phyloP scores from a whole-genome alignment of 2,888 invertebrate genomes.

The Lamellibrachia columna region DNA sequence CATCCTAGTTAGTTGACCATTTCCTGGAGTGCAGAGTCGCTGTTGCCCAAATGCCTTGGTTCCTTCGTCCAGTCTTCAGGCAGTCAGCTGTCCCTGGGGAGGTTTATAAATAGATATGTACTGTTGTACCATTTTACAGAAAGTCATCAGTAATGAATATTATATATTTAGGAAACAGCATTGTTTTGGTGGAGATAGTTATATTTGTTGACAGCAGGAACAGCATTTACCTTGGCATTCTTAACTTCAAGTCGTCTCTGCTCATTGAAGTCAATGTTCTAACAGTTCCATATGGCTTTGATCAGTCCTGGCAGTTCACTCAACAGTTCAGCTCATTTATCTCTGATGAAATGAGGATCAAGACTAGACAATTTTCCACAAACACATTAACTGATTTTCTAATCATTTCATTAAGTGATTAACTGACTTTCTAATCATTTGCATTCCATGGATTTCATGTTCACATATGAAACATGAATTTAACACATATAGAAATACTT shows the following conservation, averaged over 20 bases:
- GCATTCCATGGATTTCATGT: background rate
- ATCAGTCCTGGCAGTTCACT: too few species aligned
- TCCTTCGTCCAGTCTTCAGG: background rate
- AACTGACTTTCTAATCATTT: background rate
- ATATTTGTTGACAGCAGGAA: too few species aligned
- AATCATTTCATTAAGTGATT: too few species aligned
- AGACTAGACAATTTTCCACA: too few species aligned
- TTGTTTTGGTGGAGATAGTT: background rate
- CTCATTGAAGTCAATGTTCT: too few species aligned
- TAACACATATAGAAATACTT: background rate
- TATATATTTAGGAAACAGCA: background rate
- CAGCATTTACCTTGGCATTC: too few species aligned
- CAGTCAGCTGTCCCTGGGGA: background rate
- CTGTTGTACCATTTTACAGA: background rate
- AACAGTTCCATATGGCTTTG: too few species aligned
- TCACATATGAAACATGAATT: background rate
- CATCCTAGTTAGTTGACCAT: background rate
- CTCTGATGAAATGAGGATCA: too few species aligned
- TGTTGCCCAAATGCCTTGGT: background rate
- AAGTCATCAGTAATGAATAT: background rate
- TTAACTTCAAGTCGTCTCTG: too few species aligned
- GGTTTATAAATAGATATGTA: background rate
- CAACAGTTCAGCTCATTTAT: too few species aligned
- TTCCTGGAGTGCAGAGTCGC: background rate
- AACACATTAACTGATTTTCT: too few species aligned